Percentiles rank a stretch among this genome's conserved stretches.
phyloP scores from a whole-genome alignment of 1,140 invertebrate species.

The Diorhabda sublineata region DNA sequence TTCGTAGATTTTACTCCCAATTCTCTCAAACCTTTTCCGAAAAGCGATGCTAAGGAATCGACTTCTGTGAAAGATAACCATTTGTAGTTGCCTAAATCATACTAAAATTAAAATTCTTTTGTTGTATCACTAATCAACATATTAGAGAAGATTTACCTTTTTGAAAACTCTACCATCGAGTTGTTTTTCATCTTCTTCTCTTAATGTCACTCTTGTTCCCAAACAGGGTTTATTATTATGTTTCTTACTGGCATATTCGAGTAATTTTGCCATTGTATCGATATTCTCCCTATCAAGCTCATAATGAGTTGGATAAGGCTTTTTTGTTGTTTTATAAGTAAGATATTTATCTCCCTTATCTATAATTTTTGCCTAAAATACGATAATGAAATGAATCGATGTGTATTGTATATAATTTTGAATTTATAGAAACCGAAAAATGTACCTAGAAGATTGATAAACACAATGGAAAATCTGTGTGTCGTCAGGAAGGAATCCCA shows the following conservation, averaged over 20 bases:
- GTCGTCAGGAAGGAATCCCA: too few species aligned
- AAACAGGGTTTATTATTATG: conserved; percentile 72
- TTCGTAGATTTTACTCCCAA: conserved; percentile 51
- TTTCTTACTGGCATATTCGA: conserved; percentile 67
- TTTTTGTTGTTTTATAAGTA: conserved; percentile 67
- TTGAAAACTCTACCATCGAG: conserved; percentile 92
- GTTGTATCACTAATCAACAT: neutral
- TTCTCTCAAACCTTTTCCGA: conserved; percentile 73
- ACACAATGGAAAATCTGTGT: too few species aligned
- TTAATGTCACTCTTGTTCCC: conserved; percentile 84
- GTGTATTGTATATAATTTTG: too few species aligned
- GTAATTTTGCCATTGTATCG: conserved; percentile 81
- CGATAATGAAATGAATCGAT: too few species aligned
- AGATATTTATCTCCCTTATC: conserved; percentile 54
- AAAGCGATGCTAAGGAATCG: conserved; percentile 64
- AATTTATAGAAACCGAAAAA: too few species aligned
- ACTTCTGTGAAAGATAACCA: conserved; percentile 85
- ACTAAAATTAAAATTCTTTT: conserved; percentile 50
- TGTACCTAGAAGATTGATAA: too few species aligned
- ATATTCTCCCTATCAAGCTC: conserved; percentile 68
- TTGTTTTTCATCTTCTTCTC: conserved; percentile 89
- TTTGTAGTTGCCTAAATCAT: conserved; percentile 86
- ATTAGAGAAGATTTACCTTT: conserved; percentile 59
- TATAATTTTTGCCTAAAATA: neutral
- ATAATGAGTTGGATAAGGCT: conserved; percentile 63